phyloP scores from a whole-genome alignment of 2,113 vertebrate species.

The Hydropotes inermis region DNA sequence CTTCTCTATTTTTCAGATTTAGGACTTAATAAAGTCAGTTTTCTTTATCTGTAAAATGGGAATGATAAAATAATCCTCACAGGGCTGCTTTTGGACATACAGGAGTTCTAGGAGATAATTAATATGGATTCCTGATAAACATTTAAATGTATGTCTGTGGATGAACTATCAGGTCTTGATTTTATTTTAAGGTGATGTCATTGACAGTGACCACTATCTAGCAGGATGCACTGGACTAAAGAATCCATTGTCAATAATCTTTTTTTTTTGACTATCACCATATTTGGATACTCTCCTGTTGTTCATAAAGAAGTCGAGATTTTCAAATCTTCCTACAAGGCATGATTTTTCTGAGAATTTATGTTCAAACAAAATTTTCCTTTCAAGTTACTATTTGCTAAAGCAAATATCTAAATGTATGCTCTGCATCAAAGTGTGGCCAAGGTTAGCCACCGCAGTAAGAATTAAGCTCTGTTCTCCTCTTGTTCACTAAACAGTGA shows the following conservation, averaged over 20 bases:
- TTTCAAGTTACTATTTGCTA: background rate
- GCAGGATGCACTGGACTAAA: background rate
- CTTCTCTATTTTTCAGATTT: background rate
- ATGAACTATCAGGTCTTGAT: background rate
- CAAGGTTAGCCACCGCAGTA: background rate
- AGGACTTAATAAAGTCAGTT: background rate
- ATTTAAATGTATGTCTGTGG: background rate
- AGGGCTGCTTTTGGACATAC: background rate
- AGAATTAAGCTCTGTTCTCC: background rate
- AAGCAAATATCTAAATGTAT: background rate
- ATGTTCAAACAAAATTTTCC: background rate
- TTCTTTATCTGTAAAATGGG: background rate
- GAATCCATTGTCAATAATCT: background rate
- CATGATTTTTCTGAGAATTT: background rate
- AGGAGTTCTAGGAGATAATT: background rate
- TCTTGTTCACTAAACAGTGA: background rate
- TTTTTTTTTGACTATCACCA: background rate
- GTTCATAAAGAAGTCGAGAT: background rate
- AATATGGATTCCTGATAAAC: background rate
- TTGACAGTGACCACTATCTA: background rate
- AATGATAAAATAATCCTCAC: background rate
- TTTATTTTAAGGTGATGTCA: background rate
- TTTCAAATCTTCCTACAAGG: background rate
- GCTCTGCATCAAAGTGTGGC: background rate
- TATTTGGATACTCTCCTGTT: background rate